Percentiles rank a stretch among this genome's conserved stretches.
These are phyloP conservation scores for Anthonomus grandis DNA, from an alignment of 1,140 invertebrate species.

Conservation along the genomic window DNA sequence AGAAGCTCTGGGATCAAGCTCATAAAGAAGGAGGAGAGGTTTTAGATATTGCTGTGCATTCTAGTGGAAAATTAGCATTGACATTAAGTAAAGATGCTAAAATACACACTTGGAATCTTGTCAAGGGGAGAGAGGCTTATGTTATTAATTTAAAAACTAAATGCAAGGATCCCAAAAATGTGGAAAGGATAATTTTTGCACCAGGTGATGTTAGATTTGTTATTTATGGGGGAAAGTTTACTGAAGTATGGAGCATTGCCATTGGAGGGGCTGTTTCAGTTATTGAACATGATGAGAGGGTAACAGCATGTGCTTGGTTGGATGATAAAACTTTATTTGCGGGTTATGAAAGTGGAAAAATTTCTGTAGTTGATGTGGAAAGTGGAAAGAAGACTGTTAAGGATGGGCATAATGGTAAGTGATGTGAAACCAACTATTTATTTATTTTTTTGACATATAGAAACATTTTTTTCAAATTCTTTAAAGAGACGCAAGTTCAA, in stretches of 20 bases:
- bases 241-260: constrained; percentile 76
- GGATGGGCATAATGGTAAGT: constrained; percentile 55
- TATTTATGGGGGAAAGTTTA: constrained; percentile 62
- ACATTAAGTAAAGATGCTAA: constrained; percentile 81
- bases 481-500: no score
- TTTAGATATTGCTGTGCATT: constrained; percentile 75
- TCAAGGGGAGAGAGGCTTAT: constrained; percentile 86
- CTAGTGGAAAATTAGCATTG: constrained; percentile 82
- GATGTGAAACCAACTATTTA: no score
- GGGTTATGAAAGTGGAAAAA: constrained; percentile 68
- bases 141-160: constrained; percentile 76
- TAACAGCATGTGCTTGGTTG: constrained; percentile 62
- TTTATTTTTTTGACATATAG: no score
- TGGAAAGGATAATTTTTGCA: constrained; percentile 61
- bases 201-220: constrained; percentile 70
- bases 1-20: constrained; percentile 71
- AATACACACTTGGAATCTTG: constrained; percentile 88
- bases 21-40: constrained; percentile 65
- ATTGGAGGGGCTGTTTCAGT: constrained; percentile 63
- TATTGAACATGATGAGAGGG: constrained; percentile 59
- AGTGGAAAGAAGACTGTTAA: constrained; percentile 51
- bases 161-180: constrained; percentile 53
- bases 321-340: constrained; percentile 60
- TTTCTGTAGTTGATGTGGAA: constrained; percentile 48
- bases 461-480: no score